phyloP scores from a whole-genome alignment of 2,113 vertebrate genomes.

The Blennius ocellaris region DNA sequence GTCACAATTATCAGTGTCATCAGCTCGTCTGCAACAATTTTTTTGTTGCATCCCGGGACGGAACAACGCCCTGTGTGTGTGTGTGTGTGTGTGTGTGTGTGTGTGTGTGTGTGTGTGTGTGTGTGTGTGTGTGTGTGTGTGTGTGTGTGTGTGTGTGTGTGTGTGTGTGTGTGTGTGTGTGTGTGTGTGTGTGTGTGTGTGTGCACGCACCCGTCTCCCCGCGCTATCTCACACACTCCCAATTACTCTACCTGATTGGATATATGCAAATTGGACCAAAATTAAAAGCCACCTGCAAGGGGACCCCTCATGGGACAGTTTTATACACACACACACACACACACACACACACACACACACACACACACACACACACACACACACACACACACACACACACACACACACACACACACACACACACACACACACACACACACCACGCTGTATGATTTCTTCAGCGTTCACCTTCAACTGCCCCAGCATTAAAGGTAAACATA shows the following conservation, averaged over 20 bases:
- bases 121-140: constrained; percentile 22
- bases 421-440: constrained; percentile 16
- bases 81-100: constrained; percentile 30
- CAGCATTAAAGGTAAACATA: constrained; percentile 4
- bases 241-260: constrained; percentile 86
- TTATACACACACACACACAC: constrained; percentile 45
- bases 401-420: constrained; percentile 17
- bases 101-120: constrained; percentile 17
- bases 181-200: not conserved
- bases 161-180: constrained; percentile 15
- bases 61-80: constrained; percentile 60
- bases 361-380: constrained; percentile 19
- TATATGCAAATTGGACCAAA: constrained; percentile 85
- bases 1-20: constrained; percentile 85
- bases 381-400: constrained; percentile 35
- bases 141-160: not conserved
- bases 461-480: constrained; percentile 69
- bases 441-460: constrained; percentile 39
- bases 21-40: constrained; percentile 71
- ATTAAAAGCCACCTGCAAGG: constrained; percentile 84
- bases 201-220: constrained; percentile 29
- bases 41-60: constrained; percentile 64
- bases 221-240: constrained; percentile 70
- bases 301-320: constrained; percentile 72
- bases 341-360: constrained; percentile 17